phyloP scores from a whole-genome alignment of 2,797 vertebrate species.

The Anas bahamensis region DNA sequence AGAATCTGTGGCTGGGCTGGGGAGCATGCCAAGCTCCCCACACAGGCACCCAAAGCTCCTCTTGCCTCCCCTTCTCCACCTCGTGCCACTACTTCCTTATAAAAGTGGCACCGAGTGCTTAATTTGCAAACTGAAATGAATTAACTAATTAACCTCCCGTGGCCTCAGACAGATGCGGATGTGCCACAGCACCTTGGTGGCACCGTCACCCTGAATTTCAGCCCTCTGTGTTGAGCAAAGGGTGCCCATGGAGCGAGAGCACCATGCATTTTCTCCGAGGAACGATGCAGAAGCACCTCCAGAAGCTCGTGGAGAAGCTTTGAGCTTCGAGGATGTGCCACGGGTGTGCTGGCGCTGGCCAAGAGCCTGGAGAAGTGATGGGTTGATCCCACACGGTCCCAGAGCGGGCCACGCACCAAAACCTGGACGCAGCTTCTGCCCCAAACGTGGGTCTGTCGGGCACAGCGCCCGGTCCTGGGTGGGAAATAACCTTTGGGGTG shows the following conservation, averaged over 20 bases:
- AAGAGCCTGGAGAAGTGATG: background rate
- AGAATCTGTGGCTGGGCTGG: background rate
- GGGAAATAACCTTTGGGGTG: background rate
- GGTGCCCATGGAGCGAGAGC: background rate
- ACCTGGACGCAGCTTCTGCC: background rate
- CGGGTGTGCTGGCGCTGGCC: background rate
- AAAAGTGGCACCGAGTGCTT: background rate
- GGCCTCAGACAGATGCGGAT: background rate
- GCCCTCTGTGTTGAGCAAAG: fast-evolving
- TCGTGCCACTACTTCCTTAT: background rate
- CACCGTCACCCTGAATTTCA: fast-evolving
- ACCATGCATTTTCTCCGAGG: background rate
- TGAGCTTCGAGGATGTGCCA: background rate
- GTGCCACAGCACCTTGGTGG: background rate
- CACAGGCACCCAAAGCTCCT: fast-evolving
- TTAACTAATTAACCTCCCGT: background rate
- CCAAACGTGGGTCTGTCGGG: background rate
- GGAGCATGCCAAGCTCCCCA: fast-evolving
- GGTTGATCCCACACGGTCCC: background rate
- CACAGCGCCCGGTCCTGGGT: fast-evolving
- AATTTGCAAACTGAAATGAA: background rate
- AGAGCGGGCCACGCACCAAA: background rate
- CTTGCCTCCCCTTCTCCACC: background rate
- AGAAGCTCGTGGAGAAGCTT: background rate
- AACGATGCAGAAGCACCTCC: background rate